Evolutionary conservation across 2,113 vertebrate genomes (phyloP).

Genomic region (Leiothrix lutea): DNA sequence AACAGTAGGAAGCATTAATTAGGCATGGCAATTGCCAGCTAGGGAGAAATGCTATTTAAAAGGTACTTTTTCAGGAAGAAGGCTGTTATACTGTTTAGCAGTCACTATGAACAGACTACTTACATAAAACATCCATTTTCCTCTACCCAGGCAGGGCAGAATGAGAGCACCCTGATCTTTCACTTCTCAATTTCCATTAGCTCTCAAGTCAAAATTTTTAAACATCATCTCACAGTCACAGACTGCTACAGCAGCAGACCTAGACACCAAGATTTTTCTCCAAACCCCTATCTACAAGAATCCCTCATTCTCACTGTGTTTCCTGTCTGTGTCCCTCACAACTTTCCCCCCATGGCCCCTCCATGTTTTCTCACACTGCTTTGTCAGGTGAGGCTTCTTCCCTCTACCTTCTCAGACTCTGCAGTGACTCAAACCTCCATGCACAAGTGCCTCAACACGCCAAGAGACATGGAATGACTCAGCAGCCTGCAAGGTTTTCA

Average conservation of each 20-base stretch:
- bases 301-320: background rate
- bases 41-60: background rate
- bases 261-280: background rate
- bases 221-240: background rate
- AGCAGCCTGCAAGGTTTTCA: background rate
- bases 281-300: background rate
- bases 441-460: background rate
- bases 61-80: background rate
- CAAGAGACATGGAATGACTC: background rate
- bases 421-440: background rate
- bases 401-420: background rate
- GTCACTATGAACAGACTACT: background rate
- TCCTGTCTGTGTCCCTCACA: background rate
- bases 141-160: background rate
- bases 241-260: background rate
- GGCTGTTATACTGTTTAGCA: background rate
- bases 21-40: background rate
- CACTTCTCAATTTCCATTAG: background rate
- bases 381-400: background rate
- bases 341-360: background rate
- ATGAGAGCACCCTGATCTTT: background rate
- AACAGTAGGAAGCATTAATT: background rate
- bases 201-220: background rate
- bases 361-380: background rate
- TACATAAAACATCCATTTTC: background rate